A percentile compares a stretch with the other conserved stretches of the same genome.
These are phyloP conservation scores for Serranus cabrilla DNA, from an alignment of 2,797 vertebrate species.

Conservation along the genomic window DNA sequence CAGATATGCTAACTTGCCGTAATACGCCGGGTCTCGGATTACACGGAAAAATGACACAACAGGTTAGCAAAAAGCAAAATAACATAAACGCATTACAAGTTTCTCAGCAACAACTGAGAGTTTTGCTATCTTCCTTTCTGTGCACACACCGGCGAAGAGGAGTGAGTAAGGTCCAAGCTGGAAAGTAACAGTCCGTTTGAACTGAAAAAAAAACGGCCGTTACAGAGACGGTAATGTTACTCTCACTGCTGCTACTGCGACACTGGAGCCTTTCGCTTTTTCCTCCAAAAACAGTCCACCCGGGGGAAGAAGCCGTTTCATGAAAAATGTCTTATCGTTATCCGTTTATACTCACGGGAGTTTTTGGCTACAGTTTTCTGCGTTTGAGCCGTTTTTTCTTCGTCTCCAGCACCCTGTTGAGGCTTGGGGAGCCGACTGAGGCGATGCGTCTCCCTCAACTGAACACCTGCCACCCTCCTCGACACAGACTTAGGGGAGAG, in stretches of 20 bases:
- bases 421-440: conserved; percentile 54
- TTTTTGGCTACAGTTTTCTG: not conserved
- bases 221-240: conserved; percentile 26
- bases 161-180: not conserved
- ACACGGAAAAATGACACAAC: conserved; percentile 68
- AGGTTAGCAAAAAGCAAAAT: conserved; percentile 62
- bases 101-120: not conserved
- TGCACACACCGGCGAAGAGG: not conserved
- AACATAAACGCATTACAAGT: conserved; percentile 16
- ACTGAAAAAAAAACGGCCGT: conserved; percentile 9
- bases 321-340: not conserved
- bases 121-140: not conserved
- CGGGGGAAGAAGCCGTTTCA: not conserved
- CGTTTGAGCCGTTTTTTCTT: conserved; percentile 2
- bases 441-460: conserved; percentile 63
- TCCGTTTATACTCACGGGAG: conserved; percentile 31
- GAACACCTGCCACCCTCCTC: conserved; percentile 79
- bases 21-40: conserved; percentile 49
- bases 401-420: conserved; percentile 46
- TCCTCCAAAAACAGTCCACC: conserved; percentile 25
- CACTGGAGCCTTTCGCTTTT: conserved; percentile 53
- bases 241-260: conserved; percentile 59
- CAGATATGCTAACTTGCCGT: conserved; percentile 43
- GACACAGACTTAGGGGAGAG: conserved; percentile 20
- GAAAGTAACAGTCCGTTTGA: conserved; percentile 41